These are phyloP conservation scores for Esox masquinongy DNA, from an alignment of 2,797 vertebrate genomes.

Conservation along the genomic window DNA sequence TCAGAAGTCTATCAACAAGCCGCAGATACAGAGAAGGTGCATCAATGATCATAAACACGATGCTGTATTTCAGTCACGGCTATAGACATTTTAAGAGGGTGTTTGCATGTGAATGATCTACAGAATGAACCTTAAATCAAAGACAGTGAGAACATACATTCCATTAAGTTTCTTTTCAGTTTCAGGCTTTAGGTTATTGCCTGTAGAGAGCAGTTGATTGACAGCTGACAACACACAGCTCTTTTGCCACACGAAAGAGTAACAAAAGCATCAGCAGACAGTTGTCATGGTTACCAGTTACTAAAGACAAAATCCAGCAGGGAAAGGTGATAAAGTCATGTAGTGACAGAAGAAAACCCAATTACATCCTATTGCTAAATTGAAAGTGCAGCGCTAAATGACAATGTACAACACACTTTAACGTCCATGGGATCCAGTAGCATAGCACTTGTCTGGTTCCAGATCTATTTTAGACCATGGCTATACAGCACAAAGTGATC, in stretches of 20 bases:
- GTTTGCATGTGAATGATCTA: not conserved
- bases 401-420: not conserved
- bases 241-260: not conserved
- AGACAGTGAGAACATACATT: not conserved
- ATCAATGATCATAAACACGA: not conserved
- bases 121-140: not conserved
- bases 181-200: not conserved
- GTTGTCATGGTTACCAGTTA: not conserved
- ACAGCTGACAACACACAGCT: not conserved
- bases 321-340: not conserved
- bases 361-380: not conserved
- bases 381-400: not conserved
- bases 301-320: not conserved
- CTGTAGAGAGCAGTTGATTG: not conserved
- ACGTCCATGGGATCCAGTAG: not conserved
- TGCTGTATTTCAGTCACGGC: not conserved
- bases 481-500: not conserved
- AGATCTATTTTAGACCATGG: not conserved
- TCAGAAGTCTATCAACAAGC: not conserved
- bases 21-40: not conserved
- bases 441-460: not conserved
- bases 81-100: not conserved
- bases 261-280: not conserved
- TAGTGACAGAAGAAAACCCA: not conserved
- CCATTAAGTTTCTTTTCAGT: not conserved